Conservation (phyloP, 1,140 invertebrate species). For the Drosophila grimshawi region DNA sequence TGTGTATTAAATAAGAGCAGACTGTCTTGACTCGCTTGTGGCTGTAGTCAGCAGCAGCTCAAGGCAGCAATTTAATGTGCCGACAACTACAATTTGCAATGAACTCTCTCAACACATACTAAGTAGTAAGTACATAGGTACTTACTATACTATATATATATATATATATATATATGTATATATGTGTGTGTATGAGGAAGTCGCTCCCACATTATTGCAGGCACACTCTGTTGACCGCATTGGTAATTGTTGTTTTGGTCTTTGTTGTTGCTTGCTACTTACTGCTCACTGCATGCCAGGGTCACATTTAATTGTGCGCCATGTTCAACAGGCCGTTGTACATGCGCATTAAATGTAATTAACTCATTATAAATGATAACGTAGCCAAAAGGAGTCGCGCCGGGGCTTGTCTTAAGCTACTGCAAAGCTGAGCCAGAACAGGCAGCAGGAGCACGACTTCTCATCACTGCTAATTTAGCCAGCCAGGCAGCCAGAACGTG, state of each 20-base stretch:
- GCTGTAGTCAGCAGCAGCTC: conserved; percentile 54
- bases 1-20: conserved; percentile 1
- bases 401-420: conserved; percentile 51
- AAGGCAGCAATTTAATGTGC: conserved; percentile 60
- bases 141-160: conserved; percentile 16
- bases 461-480: conserved; percentile 75
- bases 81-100: conserved; percentile 61
- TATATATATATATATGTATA: background rate
- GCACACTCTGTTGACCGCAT: conserved; percentile 43
- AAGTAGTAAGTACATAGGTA: conserved; percentile 24
- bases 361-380: conserved; percentile 83
- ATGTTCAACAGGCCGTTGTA: conserved; percentile 80
- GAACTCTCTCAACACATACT: conserved; percentile 36
- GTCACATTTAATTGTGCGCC: conserved; percentile 77
- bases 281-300: conserved; percentile 45
- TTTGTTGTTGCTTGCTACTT: conserved; percentile 15
- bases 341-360: conserved; percentile 83
- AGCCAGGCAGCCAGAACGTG: conserved; percentile 51
- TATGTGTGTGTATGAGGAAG: background rate
- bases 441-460: conserved; percentile 29
- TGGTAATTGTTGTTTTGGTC: conserved; percentile 54
- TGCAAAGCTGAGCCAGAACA: conserved; percentile 9
- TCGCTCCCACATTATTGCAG: background rate
- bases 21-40: background rate
- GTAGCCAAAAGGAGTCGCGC: conserved; percentile 55